Evolutionary conservation across 2,888 invertebrate genomes (phyloP).

Genomic region (Lypha dubia): DNA sequence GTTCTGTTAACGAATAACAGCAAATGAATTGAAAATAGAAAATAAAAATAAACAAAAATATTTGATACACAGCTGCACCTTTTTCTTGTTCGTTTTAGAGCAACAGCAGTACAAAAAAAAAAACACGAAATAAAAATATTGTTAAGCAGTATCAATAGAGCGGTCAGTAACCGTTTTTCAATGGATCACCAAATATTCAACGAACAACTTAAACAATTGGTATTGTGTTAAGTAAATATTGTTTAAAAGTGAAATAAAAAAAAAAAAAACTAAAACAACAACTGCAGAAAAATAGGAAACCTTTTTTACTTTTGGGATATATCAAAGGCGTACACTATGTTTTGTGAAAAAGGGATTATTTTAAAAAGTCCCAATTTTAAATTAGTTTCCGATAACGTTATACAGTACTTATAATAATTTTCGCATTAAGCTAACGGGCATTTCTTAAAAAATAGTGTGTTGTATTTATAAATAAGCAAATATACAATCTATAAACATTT

Average conservation of each 20-base stretch:
- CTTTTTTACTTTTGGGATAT: neutral
- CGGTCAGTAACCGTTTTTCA: slow-evolving; percentile 71
- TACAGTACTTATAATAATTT: too few relatives aligned
- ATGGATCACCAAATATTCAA: slow-evolving; percentile 58
- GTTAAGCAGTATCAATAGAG: slow-evolving; percentile 60
- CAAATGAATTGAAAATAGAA: slow-evolving; percentile 35
- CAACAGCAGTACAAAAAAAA: slow-evolving; percentile 37
- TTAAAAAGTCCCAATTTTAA: too few relatives aligned
- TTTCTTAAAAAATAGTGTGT: too few relatives aligned
- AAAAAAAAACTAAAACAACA: slow-evolving; percentile 10
- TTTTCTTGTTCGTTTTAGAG: slow-evolving; percentile 63
- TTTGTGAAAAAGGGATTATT: neutral
- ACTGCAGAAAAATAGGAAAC: neutral
- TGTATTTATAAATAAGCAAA: too few relatives aligned
- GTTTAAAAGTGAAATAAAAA: slow-evolving; percentile 56
- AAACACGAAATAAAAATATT: slow-evolving; percentile 11
- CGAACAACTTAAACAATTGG: slow-evolving; percentile 62
- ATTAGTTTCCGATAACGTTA: too few relatives aligned
- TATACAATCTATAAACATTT: too few relatives aligned
- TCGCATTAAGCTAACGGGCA: too few relatives aligned
- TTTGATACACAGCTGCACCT: slow-evolving; percentile 71
- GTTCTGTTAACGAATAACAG: slow-evolving; percentile 48
- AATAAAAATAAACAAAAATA: slow-evolving; percentile 37
- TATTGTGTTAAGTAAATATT: slow-evolving; percentile 68
- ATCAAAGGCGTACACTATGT: slow-evolving; percentile 4